Evolutionary conservation across 2,113 vertebrate genomes (phyloP).

Genomic region (Alexandromys fortis): DNA sequence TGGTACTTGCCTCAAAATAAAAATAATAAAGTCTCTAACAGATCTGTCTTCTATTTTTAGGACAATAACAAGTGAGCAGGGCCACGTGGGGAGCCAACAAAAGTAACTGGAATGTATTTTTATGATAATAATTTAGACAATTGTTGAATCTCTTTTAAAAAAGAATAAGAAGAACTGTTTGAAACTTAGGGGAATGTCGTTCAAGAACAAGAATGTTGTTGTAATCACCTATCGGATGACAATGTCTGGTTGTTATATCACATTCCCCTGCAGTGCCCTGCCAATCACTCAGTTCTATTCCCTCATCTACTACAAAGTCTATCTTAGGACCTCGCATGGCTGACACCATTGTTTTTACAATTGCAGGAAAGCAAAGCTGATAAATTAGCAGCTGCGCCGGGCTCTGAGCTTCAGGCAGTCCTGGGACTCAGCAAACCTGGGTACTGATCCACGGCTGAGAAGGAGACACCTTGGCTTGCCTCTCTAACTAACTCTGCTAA

Average conservation of each 20-base stretch:
- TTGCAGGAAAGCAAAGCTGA: conserved; percentile 10
- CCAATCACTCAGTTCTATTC: background rate
- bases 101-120: background rate
- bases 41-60: background rate
- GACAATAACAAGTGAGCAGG: background rate
- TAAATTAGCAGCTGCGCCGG: background rate
- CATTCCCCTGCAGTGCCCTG: background rate
- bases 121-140: conserved; percentile 13
- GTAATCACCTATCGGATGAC: background rate
- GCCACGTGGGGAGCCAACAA: background rate
- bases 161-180: background rate
- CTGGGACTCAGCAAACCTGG: background rate
- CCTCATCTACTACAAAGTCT: background rate
- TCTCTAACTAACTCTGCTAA: background rate
- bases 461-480: background rate
- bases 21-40: background rate
- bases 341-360: background rate
- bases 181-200: background rate
- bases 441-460: background rate
- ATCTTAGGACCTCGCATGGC: no score
- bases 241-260: background rate
- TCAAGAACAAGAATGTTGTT: background rate
- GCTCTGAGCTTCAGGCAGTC: background rate
- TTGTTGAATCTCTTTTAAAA: background rate
- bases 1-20: no score